Conservation (phyloP, 1,140 invertebrate genomes). For the Euwallacea similis region DNA sequence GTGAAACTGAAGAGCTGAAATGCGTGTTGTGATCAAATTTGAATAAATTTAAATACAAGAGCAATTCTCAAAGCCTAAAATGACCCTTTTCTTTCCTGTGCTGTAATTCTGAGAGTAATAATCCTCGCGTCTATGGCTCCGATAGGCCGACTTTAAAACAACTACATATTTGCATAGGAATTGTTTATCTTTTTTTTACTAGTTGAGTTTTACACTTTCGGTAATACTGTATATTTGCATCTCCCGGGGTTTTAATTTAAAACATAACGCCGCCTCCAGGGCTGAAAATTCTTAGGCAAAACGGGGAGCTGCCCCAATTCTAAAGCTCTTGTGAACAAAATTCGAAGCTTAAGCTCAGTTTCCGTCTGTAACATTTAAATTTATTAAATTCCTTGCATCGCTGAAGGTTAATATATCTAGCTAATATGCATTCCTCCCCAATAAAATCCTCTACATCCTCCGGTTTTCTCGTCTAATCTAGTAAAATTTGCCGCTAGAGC, state of each 20-base stretch:
- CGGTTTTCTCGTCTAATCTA: background rate
- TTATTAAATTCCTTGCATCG: constrained; percentile 13
- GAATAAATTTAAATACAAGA: constrained; percentile 28
- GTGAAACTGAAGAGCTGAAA: background rate
- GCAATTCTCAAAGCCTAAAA: constrained; percentile 12
- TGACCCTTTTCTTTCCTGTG: constrained; percentile 19
- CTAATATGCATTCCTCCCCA: background rate
- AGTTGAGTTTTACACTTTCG: background rate
- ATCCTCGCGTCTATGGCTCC: constrained; percentile 13
- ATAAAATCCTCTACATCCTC: background rate
- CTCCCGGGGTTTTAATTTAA: background rate
- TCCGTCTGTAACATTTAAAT: background rate
- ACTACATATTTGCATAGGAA: constrained; percentile 21
- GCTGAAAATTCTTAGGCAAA: background rate
- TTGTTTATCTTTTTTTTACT: constrained; percentile 8
- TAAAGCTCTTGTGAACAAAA: too few relatives aligned
- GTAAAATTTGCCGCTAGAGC: too few relatives aligned
- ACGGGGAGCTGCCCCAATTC: background rate
- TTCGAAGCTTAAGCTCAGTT: background rate
- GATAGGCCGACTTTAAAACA: constrained; percentile 17
- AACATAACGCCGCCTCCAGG: too few relatives aligned
- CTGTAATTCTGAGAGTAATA: constrained; percentile 14
- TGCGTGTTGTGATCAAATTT: constrained; percentile 18
- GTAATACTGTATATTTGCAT: background rate
- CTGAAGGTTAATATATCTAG: constrained; percentile 6